Conservation (phyloP, 2,797 vertebrate species). For the Chrysocyon brachyurus region DNA sequence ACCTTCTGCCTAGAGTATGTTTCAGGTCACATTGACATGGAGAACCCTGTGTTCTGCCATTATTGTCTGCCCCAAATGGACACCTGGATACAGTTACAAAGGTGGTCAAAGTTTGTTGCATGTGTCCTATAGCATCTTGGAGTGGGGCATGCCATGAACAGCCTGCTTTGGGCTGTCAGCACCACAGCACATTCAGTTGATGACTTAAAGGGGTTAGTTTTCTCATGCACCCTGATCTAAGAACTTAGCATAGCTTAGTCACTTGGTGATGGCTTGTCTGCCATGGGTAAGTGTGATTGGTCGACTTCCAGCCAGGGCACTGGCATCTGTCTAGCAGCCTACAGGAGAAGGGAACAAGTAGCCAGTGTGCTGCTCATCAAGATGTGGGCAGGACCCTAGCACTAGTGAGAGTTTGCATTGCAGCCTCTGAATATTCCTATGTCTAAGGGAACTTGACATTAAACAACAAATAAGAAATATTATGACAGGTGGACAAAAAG, state of each 20-base stretch:
- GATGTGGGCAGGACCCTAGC: neutral
- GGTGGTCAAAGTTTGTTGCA: neutral
- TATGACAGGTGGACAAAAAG: neutral
- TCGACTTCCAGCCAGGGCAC: neutral
- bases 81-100: neutral
- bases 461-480: neutral
- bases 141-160: rapidly evolving
- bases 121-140: neutral
- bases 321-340: neutral
- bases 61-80: rapidly evolving
- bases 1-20: no score
- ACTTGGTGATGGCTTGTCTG: neutral
- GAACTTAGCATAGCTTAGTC: neutral
- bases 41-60: neutral
- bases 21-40: rapidly evolving
- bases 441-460: neutral
- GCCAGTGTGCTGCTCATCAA: neutral
- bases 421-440: rapidly evolving
- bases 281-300: neutral
- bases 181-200: neutral
- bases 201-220: neutral
- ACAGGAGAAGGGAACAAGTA: neutral
- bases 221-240: neutral
- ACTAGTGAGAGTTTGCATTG: neutral
- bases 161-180: neutral